Percentiles rank a stretch among this genome's conserved stretches.
These are phyloP conservation scores for Tachysurus fulvidraco DNA, from an alignment of 2,113 vertebrate genomes.

Conservation along the genomic window DNA sequence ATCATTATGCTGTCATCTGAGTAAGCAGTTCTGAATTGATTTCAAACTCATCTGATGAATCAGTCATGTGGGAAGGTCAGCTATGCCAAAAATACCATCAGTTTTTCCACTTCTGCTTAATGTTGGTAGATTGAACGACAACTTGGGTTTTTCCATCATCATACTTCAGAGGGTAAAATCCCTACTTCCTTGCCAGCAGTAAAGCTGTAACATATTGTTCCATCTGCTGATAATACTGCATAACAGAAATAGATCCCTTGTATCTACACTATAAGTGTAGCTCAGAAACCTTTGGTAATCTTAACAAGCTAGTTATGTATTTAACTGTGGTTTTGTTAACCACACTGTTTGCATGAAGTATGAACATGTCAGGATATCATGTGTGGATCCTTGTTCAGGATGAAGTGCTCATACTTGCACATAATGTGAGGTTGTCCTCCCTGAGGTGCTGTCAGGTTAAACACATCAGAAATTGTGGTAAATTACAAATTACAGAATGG, in stretches of 20 bases:
- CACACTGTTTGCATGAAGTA: too few species aligned
- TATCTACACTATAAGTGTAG: not conserved
- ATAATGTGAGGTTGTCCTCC: too few species aligned
- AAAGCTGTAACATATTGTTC: not conserved
- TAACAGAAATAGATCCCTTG: not conserved
- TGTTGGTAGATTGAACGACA: not conserved
- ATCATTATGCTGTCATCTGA: too few species aligned
- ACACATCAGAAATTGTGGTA: too few species aligned
- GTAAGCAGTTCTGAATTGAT: too few species aligned
- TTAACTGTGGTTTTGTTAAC: too few species aligned
- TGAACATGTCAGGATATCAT: too few species aligned
- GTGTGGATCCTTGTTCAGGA: too few species aligned
- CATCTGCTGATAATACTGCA: not conserved
- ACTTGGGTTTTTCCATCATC: constrained; percentile 32
- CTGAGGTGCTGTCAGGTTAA: too few species aligned
- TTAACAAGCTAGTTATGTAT: too few species aligned
- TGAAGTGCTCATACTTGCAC: too few species aligned
- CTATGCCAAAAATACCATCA: constrained; percentile 42
- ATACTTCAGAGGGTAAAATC: constrained; percentile 24
- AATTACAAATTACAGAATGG: too few species aligned
- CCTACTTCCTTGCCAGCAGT: constrained; percentile 18
- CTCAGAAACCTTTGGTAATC: not conserved
- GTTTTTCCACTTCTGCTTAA: not conserved
- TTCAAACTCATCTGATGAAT: constrained; percentile 48
- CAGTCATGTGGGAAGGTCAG: constrained; percentile 48